These are phyloP conservation scores for Papilio gigon DNA, from an alignment of 2,888 invertebrate genomes.

Conservation along the genomic window DNA sequence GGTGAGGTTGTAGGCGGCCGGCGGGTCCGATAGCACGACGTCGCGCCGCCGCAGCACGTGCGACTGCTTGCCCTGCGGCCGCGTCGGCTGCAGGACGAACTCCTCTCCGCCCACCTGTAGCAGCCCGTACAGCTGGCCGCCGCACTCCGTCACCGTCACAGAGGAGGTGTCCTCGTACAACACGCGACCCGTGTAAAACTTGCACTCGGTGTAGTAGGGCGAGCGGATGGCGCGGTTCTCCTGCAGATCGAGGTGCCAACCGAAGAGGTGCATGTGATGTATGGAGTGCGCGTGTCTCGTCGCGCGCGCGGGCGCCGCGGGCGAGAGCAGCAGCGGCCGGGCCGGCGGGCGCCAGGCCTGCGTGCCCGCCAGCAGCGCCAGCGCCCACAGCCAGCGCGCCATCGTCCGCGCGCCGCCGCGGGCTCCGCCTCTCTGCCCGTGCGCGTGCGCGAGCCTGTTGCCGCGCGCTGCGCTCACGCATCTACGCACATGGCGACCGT, in stretches of 20 bases:
- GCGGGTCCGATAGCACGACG: slow-evolving; percentile 64
- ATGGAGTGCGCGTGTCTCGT: slow-evolving; percentile 55
- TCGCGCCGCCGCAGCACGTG: slow-evolving; percentile 73
- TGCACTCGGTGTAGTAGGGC: slow-evolving; percentile 72
- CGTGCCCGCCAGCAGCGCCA: slow-evolving; percentile 61
- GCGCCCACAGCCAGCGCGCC: slow-evolving; percentile 74
- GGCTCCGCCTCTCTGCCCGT: slow-evolving; percentile 67
- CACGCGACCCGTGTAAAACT: slow-evolving; percentile 73
- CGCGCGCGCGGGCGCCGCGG: slow-evolving; percentile 47
- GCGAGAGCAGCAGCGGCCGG: slow-evolving; percentile 44
- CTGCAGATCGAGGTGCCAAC: slow-evolving; percentile 72
- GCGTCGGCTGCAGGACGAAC: slow-evolving; percentile 77
- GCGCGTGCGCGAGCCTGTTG: slow-evolving; percentile 56
- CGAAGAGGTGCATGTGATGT: slow-evolving; percentile 66
- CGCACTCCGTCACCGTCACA: slow-evolving; percentile 81
- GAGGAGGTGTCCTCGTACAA: slow-evolving; percentile 67
- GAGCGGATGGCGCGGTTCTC: slow-evolving; percentile 74
- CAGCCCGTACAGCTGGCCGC: slow-evolving; percentile 78
- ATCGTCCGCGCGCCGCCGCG: slow-evolving; percentile 76
- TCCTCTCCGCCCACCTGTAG: slow-evolving; percentile 72
- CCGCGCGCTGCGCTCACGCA: slow-evolving; percentile 72
- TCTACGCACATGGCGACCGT: slow-evolving; percentile 78
- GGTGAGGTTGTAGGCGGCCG: slow-evolving; percentile 69
- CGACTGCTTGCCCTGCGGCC: slow-evolving; percentile 49
- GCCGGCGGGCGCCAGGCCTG: slow-evolving; percentile 49